Evolutionary conservation across 1,140 invertebrate species (phyloP).

Genomic region (Pogonomyrmex californicus): DNA sequence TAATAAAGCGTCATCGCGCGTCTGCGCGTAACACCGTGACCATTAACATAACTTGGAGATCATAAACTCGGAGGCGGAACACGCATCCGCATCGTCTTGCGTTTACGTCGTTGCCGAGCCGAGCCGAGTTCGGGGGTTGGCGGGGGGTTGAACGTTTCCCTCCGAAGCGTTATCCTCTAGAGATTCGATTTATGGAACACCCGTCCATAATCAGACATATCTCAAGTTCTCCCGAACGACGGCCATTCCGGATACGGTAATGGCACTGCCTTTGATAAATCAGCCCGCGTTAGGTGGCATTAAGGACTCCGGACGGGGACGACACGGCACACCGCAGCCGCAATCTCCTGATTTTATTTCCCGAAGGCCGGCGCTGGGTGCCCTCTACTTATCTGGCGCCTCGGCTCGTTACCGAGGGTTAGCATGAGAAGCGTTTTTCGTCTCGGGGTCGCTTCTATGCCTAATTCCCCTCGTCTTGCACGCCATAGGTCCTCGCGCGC

Average conservation of each 20-base stretch:
- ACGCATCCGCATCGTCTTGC: slow-evolving; percentile 4
- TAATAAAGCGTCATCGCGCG: slow-evolving; percentile 59
- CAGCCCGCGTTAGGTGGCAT: slow-evolving; percentile 45
- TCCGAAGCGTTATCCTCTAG: slow-evolving; percentile 22
- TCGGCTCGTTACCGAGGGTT: slow-evolving; percentile 72
- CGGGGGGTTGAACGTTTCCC: slow-evolving; percentile 21
- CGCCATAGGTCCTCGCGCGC: slow-evolving; percentile 14
- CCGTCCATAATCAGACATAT: slow-evolving; percentile 61
- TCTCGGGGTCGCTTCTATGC: slow-evolving; percentile 68
- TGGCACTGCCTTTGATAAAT: slow-evolving; percentile 60
- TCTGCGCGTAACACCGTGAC: slow-evolving; percentile 38
- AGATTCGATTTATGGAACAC: slow-evolving; percentile 50
- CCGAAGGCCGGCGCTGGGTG: slow-evolving; percentile 56
- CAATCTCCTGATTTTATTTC: slow-evolving; percentile 70
- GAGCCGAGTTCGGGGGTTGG: no score
- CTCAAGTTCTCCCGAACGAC: slow-evolving; percentile 23
- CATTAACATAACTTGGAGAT: slow-evolving; percentile 53
- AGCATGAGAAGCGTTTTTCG: slow-evolving; percentile 50
- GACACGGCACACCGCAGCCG: not conserved
- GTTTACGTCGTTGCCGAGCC: not conserved
- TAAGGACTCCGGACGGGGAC: slow-evolving; percentile 26
- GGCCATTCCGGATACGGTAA: slow-evolving; percentile 54
- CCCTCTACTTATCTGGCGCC: slow-evolving; percentile 82
- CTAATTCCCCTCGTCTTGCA: slow-evolving; percentile 62
- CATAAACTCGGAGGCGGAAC: slow-evolving; percentile 41